Percentiles rank a stretch among this genome's conserved stretches.
Conservation (phyloP, 2,888 invertebrate genomes). For the Drosophila planitibia region DNA sequence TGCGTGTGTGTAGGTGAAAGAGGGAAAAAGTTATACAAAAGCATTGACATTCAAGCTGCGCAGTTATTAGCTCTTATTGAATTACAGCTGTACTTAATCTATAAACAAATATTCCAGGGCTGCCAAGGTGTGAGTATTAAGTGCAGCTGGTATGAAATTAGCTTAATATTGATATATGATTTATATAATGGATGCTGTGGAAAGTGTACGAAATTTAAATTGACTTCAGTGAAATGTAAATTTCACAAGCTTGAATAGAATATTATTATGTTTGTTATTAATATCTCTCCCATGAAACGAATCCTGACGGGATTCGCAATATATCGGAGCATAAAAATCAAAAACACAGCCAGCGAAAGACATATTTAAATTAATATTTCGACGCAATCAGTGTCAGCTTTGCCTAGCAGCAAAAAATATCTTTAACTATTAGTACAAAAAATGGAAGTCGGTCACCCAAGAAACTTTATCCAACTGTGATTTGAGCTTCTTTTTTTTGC, state of each 20-base stretch:
- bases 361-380: not conserved
- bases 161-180: conserved; percentile 1
- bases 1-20: not conserved
- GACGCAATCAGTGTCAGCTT: not conserved
- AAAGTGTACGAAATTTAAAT: not conserved
- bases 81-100: conserved; percentile 16
- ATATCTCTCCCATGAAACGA: not conserved
- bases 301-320: not conserved
- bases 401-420: too few species aligned
- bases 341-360: not conserved
- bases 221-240: not conserved
- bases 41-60: conserved; percentile 53
- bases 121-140: not conserved
- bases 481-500: not conserved
- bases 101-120: conserved; percentile 25
- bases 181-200: not conserved
- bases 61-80: conserved; percentile 30
- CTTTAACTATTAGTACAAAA: not conserved
- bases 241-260: not conserved
- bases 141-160: not conserved
- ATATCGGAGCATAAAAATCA: not conserved
- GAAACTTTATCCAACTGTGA: not conserved
- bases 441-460: not conserved
- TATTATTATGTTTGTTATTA: not conserved
- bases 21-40: conserved; percentile 40